Evolutionary conservation across 2,797 vertebrate species (phyloP).

Genomic region (Pygocentrus nattereri): DNA sequence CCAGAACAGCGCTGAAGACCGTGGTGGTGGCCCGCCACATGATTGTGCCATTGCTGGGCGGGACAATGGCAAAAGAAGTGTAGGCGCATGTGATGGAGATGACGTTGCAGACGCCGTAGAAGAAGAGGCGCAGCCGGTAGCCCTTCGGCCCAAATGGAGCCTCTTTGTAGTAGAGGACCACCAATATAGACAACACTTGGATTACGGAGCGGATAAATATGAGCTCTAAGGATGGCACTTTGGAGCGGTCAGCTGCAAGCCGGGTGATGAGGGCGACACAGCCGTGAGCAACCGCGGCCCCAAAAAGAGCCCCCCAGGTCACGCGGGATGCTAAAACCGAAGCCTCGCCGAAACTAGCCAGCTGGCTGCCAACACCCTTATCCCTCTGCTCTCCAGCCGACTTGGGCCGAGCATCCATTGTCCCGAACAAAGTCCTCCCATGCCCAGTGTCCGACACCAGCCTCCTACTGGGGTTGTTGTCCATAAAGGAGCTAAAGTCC

Average conservation of each 20-base stretch:
- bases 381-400: slow-evolving; percentile 72
- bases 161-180: slow-evolving; percentile 92
- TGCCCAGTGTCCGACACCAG: slow-evolving; percentile 82
- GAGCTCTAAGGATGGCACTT: slow-evolving; percentile 96
- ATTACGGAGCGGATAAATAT: slow-evolving; percentile 98
- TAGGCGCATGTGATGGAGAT: slow-evolving; percentile 99
- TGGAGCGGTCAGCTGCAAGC: slow-evolving; percentile 93
- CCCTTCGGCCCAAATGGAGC: slow-evolving; percentile 94
- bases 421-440: slow-evolving; percentile 90
- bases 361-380: slow-evolving; percentile 79
- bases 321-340: slow-evolving; percentile 88
- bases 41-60: slow-evolving; percentile 95
- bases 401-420: slow-evolving; percentile 83
- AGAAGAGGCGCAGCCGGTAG: slow-evolving; percentile 92
- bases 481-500: slow-evolving; percentile 86
- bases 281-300: slow-evolving; percentile 92
- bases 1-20: slow-evolving; percentile 93
- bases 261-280: slow-evolving; percentile 96
- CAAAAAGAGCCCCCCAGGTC: slow-evolving; percentile 94
- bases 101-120: slow-evolving; percentile 96
- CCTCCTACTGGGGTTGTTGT: slow-evolving; percentile 88
- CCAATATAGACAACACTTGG: slow-evolving; percentile 91
- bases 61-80: slow-evolving; percentile 96
- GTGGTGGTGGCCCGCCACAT: slow-evolving; percentile 99
- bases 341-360: slow-evolving; percentile 88